These are phyloP conservation scores for Metridium senile DNA, from an alignment of 92 coral and sea anemone genomes.

Conservation along the genomic window DNA sequence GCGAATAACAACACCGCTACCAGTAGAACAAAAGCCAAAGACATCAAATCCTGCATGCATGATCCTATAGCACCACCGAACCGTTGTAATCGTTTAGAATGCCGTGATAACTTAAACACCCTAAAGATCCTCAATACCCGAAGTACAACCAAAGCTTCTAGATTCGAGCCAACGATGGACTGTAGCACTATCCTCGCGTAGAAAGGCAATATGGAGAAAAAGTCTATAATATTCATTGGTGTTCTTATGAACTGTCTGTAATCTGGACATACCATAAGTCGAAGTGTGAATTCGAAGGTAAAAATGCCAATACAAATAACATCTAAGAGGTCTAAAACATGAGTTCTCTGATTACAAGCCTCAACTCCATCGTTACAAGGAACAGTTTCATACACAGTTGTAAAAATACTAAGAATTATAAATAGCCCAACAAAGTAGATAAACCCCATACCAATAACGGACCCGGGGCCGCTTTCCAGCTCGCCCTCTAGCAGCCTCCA, in stretches of 20 bases:
- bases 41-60: constrained; percentile 76
- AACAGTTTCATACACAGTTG: constrained; percentile 91
- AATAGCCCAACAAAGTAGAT: constrained; percentile 85
- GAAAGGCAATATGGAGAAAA: constrained; percentile 87
- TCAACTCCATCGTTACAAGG: constrained; percentile 70
- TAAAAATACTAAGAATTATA: constrained; percentile 87
- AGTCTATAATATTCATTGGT: constrained; percentile 86
- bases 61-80: constrained; percentile 83
- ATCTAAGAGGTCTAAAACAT: constrained; percentile 75
- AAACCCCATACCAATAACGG: constrained; percentile 65
- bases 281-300: constrained; percentile 72
- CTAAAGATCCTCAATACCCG: constrained; percentile 89
- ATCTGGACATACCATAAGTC: constrained; percentile 76
- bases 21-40: constrained; percentile 74
- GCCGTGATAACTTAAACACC: constrained; percentile 87
- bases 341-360: constrained; percentile 59
- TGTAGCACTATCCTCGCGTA: constrained; percentile 66
- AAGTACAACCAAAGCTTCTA: constrained; percentile 90
- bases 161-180: constrained; percentile 65
- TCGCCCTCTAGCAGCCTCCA: constrained; percentile 87
- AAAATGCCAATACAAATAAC: constrained; percentile 79
- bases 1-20: constrained; percentile 86
- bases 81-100: constrained; percentile 85
- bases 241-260: constrained; percentile 59
- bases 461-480: constrained; percentile 67